phyloP scores from a whole-genome alignment of 2,113 vertebrate species.

The Setophaga petechia region DNA sequence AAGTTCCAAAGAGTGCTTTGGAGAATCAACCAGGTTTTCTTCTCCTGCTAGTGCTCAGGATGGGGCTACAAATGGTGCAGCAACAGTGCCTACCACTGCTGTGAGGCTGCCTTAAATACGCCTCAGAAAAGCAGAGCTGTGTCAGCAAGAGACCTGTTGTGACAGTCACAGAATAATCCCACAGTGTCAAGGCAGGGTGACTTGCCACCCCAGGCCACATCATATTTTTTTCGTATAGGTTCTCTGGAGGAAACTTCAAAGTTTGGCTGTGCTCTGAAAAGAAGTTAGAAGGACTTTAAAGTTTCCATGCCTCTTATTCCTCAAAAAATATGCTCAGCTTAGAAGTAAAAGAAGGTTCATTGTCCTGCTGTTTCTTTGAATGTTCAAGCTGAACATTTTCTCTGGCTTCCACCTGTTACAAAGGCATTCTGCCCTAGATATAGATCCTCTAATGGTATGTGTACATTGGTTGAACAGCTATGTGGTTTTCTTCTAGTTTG shows the following conservation, averaged over 20 bases:
- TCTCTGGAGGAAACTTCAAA: conserved; percentile 1
- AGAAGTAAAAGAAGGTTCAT: conserved; percentile 4
- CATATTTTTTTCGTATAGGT: neutral
- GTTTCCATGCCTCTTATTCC: neutral
- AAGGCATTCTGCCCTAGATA: conserved; percentile 6
- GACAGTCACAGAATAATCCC: neutral
- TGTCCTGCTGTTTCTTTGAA: conserved; percentile 31
- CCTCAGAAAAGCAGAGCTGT: neutral
- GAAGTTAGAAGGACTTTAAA: neutral
- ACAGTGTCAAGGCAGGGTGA: neutral
- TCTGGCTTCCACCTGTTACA: neutral
- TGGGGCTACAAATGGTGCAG: neutral
- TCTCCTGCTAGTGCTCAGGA: neutral
- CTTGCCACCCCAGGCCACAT: neutral
- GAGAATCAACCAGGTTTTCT: neutral
- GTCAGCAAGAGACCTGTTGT: neutral
- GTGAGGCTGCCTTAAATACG: neutral
- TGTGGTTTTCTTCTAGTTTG: neutral
- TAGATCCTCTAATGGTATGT: neutral
- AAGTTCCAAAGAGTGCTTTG: neutral
- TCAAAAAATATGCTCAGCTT: neutral
- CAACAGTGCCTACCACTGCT: neutral
- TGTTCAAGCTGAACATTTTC: neutral
- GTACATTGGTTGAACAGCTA: neutral
- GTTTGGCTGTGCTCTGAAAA: neutral